A percentile compares a stretch with the other conserved stretches of the same genome.
Evolutionary conservation across 1,140 invertebrate species (phyloP).

Genomic region (Sminthurides bifidus): DNA sequence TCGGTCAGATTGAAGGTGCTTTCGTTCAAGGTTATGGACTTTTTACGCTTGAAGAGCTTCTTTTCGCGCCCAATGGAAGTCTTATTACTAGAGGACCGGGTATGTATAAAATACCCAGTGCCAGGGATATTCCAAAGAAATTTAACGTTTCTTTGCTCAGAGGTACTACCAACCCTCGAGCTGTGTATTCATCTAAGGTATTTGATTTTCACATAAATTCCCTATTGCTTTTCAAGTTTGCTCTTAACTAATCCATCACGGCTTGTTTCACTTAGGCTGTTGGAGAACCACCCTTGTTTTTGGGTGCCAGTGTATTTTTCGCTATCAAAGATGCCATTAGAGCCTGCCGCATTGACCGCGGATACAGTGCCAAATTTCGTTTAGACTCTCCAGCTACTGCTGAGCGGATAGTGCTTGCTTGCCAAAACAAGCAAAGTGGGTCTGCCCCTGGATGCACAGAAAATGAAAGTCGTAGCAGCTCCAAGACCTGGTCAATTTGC

Average conservation of each 20-base stretch:
- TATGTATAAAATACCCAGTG: slow-evolving; percentile 53
- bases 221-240: too few species aligned
- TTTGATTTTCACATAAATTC: neutral
- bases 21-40: slow-evolving; percentile 55
- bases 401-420: too few species aligned
- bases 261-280: slow-evolving; percentile 39
- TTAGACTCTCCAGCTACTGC: slow-evolving; percentile 77
- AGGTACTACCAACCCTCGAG: slow-evolving; percentile 47
- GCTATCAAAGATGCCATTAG: slow-evolving; percentile 46
- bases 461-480: too few species aligned
- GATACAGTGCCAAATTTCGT: slow-evolving; percentile 42
- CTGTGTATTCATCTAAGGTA: slow-evolving; percentile 59
- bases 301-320: slow-evolving; percentile 49
- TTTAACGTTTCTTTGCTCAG: slow-evolving; percentile 53
- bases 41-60: slow-evolving; percentile 50
- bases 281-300: slow-evolving; percentile 55
- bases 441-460: too few species aligned
- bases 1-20: slow-evolving; percentile 59
- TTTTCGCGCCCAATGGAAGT: slow-evolving; percentile 45
- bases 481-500: too few species aligned
- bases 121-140: slow-evolving; percentile 44
- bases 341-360: slow-evolving; percentile 36
- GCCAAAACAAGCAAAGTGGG: too few species aligned
- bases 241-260: neutral
- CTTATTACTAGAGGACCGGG: slow-evolving; percentile 47